phyloP scores from a whole-genome alignment of 2,888 invertebrate genomes.

The Meteorus colon region DNA sequence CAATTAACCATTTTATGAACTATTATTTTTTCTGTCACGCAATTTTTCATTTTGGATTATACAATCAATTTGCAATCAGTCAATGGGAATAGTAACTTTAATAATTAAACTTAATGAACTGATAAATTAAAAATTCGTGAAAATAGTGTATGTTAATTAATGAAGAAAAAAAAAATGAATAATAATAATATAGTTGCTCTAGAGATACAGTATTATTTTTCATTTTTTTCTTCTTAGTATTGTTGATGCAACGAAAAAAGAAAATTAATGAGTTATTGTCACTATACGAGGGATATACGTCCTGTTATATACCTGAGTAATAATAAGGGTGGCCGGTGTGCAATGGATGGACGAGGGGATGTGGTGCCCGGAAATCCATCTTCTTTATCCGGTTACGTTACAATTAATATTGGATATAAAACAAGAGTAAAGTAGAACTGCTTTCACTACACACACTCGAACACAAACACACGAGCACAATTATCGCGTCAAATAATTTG shows the following conservation, averaged over 20 bases:
- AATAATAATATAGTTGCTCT: conserved; percentile 7
- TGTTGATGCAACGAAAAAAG: not conserved
- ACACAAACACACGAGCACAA: conserved; percentile 25
- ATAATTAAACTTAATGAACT: not conserved
- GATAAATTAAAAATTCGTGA: conserved; percentile 1
- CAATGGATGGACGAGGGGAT: conserved; percentile 69
- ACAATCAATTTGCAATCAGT: not conserved
- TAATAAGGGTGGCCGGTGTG: conserved; percentile 69
- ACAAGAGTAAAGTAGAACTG: conserved; percentile 28
- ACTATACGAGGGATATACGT: conserved; percentile 18
- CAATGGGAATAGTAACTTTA: not conserved
- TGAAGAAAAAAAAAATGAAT: conserved; percentile 31
- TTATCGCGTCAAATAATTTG: conserved; percentile 34
- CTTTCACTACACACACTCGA: conserved; percentile 18
- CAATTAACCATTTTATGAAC: not conserved
- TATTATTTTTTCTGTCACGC: not conserved
- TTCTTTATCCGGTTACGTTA: conserved; percentile 40
- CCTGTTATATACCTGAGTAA: conserved; percentile 54
- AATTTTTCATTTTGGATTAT: not conserved
- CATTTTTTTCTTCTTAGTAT: not conserved
- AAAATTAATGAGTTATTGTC: conserved; percentile 28
- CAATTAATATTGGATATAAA: conserved; percentile 14
- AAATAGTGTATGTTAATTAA: not conserved
- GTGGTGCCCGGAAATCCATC: conserved; percentile 72
- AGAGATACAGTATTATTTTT: not conserved